Evolutionary conservation across 2,113 vertebrate species (phyloP).

Genomic region (Falcunculus frontatus): DNA sequence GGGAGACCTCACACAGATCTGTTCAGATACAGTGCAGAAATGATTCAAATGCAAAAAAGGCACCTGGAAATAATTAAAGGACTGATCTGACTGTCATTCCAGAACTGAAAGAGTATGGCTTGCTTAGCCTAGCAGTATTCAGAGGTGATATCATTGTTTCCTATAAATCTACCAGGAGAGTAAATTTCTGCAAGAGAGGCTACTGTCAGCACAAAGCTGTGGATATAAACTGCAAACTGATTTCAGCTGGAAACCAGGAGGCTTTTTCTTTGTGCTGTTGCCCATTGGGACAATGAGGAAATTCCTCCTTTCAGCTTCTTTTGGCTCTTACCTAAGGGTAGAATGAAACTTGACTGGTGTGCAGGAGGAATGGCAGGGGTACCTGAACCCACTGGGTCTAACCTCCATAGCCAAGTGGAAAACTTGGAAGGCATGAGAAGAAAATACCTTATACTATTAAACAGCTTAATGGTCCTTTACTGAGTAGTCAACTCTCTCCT

Average conservation of each 20-base stretch:
- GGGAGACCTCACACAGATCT: neutral
- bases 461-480: neutral
- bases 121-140: constrained; percentile 41
- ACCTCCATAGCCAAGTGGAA: neutral
- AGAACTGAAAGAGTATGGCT: neutral
- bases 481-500: neutral
- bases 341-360: neutral
- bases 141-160: constrained; percentile 1
- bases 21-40: neutral
- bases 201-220: neutral
- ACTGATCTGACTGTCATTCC: neutral
- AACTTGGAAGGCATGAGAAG: neutral
- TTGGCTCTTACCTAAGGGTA: neutral
- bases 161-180: constrained; percentile 3
- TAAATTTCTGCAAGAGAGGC: neutral
- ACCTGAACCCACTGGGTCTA: neutral
- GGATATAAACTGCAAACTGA: neutral
- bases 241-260: neutral
- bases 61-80: neutral
- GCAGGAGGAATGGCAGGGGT: neutral
- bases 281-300: neutral
- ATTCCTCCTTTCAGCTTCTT: neutral
- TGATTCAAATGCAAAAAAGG: neutral
- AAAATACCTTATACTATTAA: neutral
- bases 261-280: neutral